phyloP scores from a whole-genome alignment of 1,140 invertebrate genomes.

The Euwallacea fornicatus region DNA sequence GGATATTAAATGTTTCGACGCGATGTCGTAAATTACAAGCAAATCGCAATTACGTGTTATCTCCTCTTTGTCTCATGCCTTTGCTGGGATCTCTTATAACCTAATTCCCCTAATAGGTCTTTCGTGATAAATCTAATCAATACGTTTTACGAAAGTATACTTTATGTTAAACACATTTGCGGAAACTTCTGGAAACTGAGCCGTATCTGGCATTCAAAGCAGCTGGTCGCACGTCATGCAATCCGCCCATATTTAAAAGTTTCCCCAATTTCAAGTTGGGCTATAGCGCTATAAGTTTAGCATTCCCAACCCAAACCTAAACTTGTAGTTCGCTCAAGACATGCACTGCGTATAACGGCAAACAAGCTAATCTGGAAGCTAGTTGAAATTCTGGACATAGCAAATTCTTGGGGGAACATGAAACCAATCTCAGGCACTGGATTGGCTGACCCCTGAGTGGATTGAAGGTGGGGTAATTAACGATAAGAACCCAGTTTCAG shows the following conservation, averaged over 20 bases:
- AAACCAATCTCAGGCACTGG: constrained; percentile 18
- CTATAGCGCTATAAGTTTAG: not conserved
- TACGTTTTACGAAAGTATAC: no score
- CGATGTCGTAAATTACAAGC: constrained; percentile 8
- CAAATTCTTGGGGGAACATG: constrained; percentile 9
- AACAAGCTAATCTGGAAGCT: constrained; percentile 24
- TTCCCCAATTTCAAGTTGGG: constrained; percentile 2
- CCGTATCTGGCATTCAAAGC: not conserved
- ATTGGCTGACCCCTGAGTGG: constrained; percentile 8
- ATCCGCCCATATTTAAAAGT: constrained; percentile 1
- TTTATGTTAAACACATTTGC: not conserved
- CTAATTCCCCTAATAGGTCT: not conserved
- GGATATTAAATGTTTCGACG: constrained; percentile 26
- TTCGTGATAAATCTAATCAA: no score
- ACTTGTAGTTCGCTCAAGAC: constrained; percentile 9
- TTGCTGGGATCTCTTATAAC: not conserved
- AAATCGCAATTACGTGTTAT: constrained; percentile 4
- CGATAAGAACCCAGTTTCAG: not conserved
- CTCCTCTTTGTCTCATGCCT: not conserved
- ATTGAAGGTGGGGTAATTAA: constrained; percentile 1
- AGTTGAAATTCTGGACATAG: constrained; percentile 26
- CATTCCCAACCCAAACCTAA: constrained; percentile 1
- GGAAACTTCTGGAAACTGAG: not conserved
- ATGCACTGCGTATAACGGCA: constrained; percentile 11
- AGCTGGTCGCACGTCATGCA: not conserved